phyloP scores from a whole-genome alignment of 2,797 vertebrate species.

The Spatula clypeata region DNA sequence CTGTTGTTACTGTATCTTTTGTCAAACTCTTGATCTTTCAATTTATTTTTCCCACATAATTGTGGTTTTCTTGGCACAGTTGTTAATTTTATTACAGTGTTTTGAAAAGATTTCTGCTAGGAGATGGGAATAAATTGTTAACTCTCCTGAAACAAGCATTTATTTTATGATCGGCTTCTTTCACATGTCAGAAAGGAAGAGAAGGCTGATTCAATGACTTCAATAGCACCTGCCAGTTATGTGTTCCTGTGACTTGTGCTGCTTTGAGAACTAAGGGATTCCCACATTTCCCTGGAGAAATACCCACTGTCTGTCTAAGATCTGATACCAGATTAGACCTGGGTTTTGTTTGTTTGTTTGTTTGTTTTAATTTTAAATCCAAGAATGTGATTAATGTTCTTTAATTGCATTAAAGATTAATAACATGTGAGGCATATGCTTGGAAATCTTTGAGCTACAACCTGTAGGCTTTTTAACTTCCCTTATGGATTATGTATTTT shows the following conservation, averaged over 20 bases:
- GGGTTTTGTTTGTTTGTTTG: too few species aligned
- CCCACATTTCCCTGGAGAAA: neutral
- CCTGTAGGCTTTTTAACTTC: neutral
- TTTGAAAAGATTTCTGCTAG: neutral
- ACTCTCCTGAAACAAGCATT: neutral
- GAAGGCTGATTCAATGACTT: neutral
- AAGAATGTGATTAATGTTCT: neutral
- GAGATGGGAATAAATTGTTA: neutral
- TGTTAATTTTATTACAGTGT: neutral
- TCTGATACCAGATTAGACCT: neutral
- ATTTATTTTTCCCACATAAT: rapidly evolving
- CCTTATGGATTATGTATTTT: neutral
- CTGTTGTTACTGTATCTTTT: neutral
- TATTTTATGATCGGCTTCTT: neutral
- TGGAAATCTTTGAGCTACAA: neutral
- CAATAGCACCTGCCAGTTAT: neutral
- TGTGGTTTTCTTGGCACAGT: neutral
- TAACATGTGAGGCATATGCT: neutral
- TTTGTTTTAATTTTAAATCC: neutral
- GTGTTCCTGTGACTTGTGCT: neutral
- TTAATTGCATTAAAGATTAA: neutral
- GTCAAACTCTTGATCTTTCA: neutral
- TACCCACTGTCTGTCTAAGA: neutral
- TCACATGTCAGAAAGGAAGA: neutral
- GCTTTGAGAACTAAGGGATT: neutral